A percentile compares a stretch with the other conserved stretches of the same genome.
Conservation (phyloP, 2,888 invertebrate species). For the Cephus runcator region DNA sequence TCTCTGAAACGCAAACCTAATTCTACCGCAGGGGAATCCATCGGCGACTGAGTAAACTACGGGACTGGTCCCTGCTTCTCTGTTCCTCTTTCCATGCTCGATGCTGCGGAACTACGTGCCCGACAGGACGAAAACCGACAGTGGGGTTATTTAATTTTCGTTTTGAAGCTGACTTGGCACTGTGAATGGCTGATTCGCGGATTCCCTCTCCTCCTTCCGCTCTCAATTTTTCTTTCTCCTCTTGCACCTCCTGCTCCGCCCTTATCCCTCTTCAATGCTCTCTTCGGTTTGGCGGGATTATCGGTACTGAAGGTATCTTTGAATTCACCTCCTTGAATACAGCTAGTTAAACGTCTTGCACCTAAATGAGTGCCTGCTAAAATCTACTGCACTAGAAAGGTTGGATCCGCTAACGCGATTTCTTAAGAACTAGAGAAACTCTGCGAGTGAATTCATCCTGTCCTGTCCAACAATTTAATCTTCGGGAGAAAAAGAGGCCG, state of each 20-base stretch:
- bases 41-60: constrained; percentile 36
- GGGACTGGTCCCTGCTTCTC: not conserved
- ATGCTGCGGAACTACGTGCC: constrained; percentile 4
- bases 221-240: constrained; percentile 1
- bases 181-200: constrained; percentile 42
- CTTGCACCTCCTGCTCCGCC: not conserved
- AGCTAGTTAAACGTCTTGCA: not conserved
- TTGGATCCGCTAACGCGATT: not conserved
- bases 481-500: not conserved
- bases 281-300: not conserved
- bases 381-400: not conserved
- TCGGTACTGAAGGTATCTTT: not conserved
- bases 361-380: not conserved
- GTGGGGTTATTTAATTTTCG: constrained; percentile 55
- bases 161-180: constrained; percentile 48
- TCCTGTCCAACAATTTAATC: not conserved
- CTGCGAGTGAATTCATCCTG: not conserved
- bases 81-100: not conserved
- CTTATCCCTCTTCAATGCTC: not conserved
- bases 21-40: constrained; percentile 31
- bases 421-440: not conserved
- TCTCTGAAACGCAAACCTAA: constrained; percentile 28
- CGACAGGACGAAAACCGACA: constrained; percentile 6
- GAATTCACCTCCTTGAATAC: not conserved
- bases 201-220: constrained; percentile 28